Conservation (phyloP, 2,888 invertebrate genomes). For the Lutraria lutraria region DNA sequence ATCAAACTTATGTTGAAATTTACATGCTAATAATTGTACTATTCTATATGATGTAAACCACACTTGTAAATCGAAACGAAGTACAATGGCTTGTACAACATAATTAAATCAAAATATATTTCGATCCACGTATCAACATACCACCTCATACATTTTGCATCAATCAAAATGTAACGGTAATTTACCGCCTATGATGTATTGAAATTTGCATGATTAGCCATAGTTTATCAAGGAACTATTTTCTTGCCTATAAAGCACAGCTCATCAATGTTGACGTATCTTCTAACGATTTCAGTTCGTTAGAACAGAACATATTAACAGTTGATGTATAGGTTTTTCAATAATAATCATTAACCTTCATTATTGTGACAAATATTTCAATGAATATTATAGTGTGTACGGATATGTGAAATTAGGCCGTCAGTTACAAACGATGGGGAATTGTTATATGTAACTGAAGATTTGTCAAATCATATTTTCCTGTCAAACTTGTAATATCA, state of each 20-base stretch:
- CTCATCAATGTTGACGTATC: slow-evolving; percentile 17
- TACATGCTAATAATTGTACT: too few relatives aligned
- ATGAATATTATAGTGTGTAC: background rate
- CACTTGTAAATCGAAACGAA: background rate
- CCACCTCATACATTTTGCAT: background rate
- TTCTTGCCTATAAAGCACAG: background rate
- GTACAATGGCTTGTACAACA: background rate
- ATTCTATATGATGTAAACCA: background rate
- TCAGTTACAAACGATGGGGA: background rate
- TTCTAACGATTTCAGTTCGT: background rate
- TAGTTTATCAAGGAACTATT: background rate
- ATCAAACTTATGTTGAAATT: too few relatives aligned
- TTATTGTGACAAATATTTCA: slow-evolving; percentile 4
- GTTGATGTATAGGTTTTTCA: background rate
- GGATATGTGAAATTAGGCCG: background rate
- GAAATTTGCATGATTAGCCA: background rate
- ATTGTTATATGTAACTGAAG: background rate
- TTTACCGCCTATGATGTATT: background rate
- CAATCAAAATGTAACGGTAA: background rate
- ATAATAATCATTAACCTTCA: background rate
- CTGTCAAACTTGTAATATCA: background rate
- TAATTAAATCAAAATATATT: background rate
- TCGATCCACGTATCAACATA: background rate
- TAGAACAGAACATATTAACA: background rate
- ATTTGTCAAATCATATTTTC: background rate